phyloP scores from a whole-genome alignment of 2,113 vertebrate genomes.

The Microtus richardsoni region DNA sequence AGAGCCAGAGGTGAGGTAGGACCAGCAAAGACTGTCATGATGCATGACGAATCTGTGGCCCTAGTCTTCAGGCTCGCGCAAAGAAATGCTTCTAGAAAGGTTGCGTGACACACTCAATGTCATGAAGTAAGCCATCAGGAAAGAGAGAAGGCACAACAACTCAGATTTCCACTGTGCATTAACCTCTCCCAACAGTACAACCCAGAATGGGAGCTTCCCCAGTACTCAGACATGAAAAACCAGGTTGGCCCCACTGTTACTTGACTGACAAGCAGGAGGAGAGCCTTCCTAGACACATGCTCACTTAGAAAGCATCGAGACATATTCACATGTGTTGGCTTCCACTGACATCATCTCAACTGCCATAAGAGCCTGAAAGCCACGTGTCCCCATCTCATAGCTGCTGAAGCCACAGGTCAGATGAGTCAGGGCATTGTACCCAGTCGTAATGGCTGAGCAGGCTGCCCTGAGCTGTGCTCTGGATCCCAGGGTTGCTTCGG shows the following conservation, averaged over 20 bases:
- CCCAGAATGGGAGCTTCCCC: background rate
- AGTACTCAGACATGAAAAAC: background rate
- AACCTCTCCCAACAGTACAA: background rate
- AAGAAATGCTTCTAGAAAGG: background rate
- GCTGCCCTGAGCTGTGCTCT: background rate
- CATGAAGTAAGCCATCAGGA: background rate
- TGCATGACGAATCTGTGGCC: background rate
- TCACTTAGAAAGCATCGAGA: background rate
- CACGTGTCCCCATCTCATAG: background rate
- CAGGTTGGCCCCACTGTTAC: background rate
- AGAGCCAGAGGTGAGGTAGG: background rate
- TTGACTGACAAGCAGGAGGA: background rate
- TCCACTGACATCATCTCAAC: background rate
- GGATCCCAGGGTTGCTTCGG: background rate
- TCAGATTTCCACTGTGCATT: background rate
- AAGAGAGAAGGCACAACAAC: background rate
- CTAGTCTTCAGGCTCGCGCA: background rate
- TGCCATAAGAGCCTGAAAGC: background rate
- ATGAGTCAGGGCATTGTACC: background rate
- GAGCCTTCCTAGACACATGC: background rate
- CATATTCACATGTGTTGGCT: background rate
- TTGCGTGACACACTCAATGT: fast-evolving
- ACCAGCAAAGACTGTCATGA: fast-evolving
- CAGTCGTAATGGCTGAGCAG: background rate
- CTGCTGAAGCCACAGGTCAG: background rate